Conservation (phyloP, 2,797 vertebrate species). For the Sciaenops ocellatus region DNA sequence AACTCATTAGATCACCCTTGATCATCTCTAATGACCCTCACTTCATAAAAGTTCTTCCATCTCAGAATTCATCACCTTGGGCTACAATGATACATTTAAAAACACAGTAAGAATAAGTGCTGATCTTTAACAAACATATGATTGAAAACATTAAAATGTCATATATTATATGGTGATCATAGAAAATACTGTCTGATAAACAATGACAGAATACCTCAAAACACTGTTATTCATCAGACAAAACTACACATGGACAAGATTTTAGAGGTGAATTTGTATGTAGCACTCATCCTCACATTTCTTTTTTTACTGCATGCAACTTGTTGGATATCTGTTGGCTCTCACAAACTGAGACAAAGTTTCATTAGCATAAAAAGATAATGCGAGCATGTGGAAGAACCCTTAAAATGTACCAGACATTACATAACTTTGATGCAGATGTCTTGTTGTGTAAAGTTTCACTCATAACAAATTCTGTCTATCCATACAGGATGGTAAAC, state of each 20-base stretch:
- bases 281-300: neutral
- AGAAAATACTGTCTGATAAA: constrained; percentile 1
- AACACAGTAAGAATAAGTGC: constrained; percentile 22
- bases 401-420: neutral
- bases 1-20: constrained; percentile 68
- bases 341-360: too few species aligned
- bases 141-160: constrained; percentile 8
- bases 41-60: constrained; percentile 67
- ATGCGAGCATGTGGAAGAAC: neutral
- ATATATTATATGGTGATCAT: neutral
- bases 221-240: too few species aligned
- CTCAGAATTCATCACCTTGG: constrained; percentile 55
- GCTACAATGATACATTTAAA: constrained; percentile 49
- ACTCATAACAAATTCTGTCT: neutral
- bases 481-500: neutral
- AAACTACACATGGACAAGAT: too few species aligned
- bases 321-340: neutral
- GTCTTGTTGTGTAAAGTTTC: neutral
- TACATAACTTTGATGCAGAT: neutral
- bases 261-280: neutral
- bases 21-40: constrained; percentile 70
- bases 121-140: constrained; percentile 27
- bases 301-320: too few species aligned
- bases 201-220: neutral
- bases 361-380: neutral